Evolutionary conservation across 1,140 invertebrate species (phyloP).

Genomic region (Lepidurus packardi): DNA sequence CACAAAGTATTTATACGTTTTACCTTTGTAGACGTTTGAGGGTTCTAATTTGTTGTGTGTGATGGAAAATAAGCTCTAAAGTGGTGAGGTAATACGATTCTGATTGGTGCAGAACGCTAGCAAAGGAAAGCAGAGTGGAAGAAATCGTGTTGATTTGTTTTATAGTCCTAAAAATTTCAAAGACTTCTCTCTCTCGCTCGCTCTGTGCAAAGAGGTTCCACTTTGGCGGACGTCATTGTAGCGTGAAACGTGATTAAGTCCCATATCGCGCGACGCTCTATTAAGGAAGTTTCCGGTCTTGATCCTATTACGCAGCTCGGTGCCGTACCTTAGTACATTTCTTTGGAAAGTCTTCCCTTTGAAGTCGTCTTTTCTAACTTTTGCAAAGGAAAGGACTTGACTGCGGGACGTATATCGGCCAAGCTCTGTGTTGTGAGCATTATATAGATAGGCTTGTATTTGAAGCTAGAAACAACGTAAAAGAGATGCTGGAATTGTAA

Average conservation of each 20-base stretch:
- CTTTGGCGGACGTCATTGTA: constrained; percentile 21
- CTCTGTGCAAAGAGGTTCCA: constrained; percentile 4
- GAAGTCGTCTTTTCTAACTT: constrained; percentile 10
- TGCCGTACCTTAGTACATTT: not conserved
- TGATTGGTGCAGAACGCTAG: not conserved
- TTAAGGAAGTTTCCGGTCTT: constrained; percentile 18
- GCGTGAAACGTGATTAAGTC: constrained; percentile 21
- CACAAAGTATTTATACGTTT: not conserved
- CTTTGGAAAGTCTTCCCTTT: constrained; percentile 19
- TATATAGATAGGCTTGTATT: constrained; percentile 11
- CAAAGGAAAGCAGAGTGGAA: not conserved
- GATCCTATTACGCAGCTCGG: constrained; percentile 2
- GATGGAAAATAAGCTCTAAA: not conserved
- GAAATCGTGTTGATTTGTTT: constrained; percentile 2
- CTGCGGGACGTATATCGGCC: not conserved
- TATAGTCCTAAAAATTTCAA: constrained; percentile 19
- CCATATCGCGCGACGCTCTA: constrained; percentile 20
- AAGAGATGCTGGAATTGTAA: constrained; percentile 1
- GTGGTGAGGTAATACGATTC: constrained; percentile 5
- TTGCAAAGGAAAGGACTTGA: constrained; percentile 3
- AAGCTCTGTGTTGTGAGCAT: not conserved
- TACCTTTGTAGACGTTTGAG: not conserved
- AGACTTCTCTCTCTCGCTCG: not conserved
- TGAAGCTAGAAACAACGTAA: not conserved
- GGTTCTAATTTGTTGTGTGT: not conserved